Evolutionary conservation across 2,888 invertebrate genomes (phyloP), one percentile per base, ranked within the genome.

Genomic region (Tipula helvola): DNA sequence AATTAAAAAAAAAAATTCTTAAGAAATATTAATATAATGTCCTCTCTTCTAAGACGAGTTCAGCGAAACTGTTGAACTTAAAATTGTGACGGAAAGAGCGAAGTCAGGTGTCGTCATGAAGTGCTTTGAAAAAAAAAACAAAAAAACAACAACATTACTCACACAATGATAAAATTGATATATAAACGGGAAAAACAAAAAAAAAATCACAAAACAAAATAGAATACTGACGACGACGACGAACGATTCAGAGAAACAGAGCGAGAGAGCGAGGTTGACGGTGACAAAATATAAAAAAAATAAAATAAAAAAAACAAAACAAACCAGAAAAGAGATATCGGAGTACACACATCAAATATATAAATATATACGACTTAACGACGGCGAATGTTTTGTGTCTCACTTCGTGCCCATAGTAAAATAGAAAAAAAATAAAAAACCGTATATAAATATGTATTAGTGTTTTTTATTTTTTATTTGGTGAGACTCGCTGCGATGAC

Each of bases 81-180:
- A 44, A 86, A 86, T 44, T 86, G 86, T 86, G 86, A 86, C 86
- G 86, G 86, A 86, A 44, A 86, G 86, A 86, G 86, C 86, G 28
- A 86, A 86, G 86, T 86, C 86, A 86, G 86, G 86, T 86, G 86
- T 86, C 86, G 86, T 86, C 84, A 84, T 84, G 84, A 84, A 84
- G 84, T 84, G 84, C 84, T 84, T 84, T 84, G 84, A 84, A 84
- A 83, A 84, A 84, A 28, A 28, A 28, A 28, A 28, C 28, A 2
- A 28, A 28, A 28, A 36, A 84, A 84, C 36, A 84, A 84, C 84
- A 84, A 84, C 84, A 84, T 41, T 8, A 84, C 84, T n/a, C 84
- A 39, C 16, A 84, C 84, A 84, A 36, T 39, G 39, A 84, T 84
- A 39, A n/a, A 84, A 39, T 39, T 84, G 41, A 84, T 39, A 84